Conservation (phyloP, 1,140 invertebrate genomes). For the Homalodisca vitripennis region DNA sequence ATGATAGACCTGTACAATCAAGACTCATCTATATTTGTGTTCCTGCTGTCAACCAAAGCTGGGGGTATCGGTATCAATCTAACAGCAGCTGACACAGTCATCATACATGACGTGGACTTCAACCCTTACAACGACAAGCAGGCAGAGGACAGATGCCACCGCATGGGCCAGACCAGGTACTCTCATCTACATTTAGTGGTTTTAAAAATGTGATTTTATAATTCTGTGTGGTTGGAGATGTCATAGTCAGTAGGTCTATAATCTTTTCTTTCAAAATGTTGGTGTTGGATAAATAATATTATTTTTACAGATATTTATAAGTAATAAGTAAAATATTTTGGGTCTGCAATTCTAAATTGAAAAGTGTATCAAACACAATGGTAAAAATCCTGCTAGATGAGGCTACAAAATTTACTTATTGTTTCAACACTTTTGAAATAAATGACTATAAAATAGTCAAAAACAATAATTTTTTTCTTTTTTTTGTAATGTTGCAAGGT, state of each 20-base stretch:
- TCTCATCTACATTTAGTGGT: too few species aligned
- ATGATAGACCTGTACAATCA: slow-evolving; percentile 77
- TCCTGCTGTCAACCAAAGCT: slow-evolving; percentile 79
- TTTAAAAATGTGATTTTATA: slow-evolving; percentile 23
- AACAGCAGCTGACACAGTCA: slow-evolving; percentile 88
- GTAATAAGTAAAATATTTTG: too few species aligned
- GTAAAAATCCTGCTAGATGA: too few species aligned
- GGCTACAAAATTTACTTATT: too few species aligned
- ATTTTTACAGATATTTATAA: too few species aligned
- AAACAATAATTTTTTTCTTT: too few species aligned
- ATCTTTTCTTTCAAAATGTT: neutral
- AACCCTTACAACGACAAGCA: slow-evolving; percentile 98
- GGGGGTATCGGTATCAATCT: slow-evolving; percentile 92
- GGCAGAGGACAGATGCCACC: slow-evolving; percentile 94
- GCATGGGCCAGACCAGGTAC: slow-evolving; percentile 87
- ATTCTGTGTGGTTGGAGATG: slow-evolving; percentile 18
- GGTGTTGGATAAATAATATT: too few species aligned
- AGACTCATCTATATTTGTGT: slow-evolving; percentile 73
- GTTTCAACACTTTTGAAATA: too few species aligned
- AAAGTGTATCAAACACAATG: too few species aligned
- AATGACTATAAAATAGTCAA: too few species aligned
- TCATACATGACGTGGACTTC: slow-evolving; percentile 95
- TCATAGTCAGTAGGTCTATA: neutral
- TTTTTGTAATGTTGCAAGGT: too few species aligned
- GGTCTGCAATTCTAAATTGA: too few species aligned